Evolutionary conservation across 2,113 vertebrate species (phyloP).

Genomic region (Gorsachius goisagi): DNA sequence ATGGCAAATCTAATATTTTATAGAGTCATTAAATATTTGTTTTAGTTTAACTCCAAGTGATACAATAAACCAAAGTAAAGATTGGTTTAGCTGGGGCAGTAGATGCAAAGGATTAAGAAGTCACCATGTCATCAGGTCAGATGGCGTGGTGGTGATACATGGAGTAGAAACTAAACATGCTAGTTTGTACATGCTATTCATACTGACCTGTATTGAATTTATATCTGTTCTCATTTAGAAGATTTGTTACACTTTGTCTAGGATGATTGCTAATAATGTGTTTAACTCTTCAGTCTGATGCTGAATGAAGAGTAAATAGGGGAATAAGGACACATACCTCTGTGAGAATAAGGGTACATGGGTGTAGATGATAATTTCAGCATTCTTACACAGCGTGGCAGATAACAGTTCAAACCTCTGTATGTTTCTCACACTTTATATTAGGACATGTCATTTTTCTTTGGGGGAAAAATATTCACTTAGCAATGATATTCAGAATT

Average conservation of each 20-base stretch:
- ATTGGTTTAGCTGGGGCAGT: background rate
- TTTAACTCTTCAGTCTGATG: background rate
- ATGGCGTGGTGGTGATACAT: background rate
- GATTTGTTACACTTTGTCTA: background rate
- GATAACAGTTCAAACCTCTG: background rate
- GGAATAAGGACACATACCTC: background rate
- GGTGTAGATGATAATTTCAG: background rate
- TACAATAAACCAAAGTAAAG: background rate
- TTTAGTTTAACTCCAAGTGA: background rate
- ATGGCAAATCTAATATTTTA: background rate
- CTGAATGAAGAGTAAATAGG: background rate
- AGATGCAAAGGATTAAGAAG: background rate
- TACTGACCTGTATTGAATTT: background rate
- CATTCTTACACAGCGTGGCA: background rate
- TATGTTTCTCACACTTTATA: background rate
- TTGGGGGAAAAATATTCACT: background rate
- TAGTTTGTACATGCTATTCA: background rate
- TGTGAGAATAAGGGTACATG: background rate
- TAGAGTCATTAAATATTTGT: background rate
- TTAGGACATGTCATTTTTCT: background rate
- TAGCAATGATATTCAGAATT: background rate
- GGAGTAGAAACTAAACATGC: background rate
- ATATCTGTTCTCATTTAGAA: background rate
- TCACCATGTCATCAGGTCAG: background rate
- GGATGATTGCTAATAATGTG: background rate